A percentile compares a stretch with the other conserved stretches of the same genome.
phyloP scores from a whole-genome alignment of 2,113 vertebrate genomes.

The Ptilonorhynchus violaceus region DNA sequence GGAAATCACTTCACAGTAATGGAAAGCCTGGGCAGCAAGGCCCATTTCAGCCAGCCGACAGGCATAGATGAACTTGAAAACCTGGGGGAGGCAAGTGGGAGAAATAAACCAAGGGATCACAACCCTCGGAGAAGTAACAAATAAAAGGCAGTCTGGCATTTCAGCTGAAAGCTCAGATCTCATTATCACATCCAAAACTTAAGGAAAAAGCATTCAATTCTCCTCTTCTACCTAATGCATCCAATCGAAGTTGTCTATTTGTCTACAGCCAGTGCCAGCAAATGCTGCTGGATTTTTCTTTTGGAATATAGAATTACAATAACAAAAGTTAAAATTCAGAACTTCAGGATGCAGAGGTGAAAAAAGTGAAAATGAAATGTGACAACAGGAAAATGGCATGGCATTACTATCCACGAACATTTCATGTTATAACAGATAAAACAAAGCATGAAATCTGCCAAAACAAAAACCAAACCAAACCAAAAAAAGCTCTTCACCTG shows the following conservation, averaged over 20 bases:
- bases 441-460: not conserved
- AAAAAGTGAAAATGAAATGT: not conserved
- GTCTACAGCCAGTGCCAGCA: not conserved
- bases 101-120: not conserved
- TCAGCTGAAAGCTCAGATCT: not conserved
- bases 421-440: not conserved
- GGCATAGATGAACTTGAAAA: constrained; percentile 96
- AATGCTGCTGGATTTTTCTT: not conserved
- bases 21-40: constrained; percentile 91
- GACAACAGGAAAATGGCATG: not conserved
- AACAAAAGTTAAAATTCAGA: not conserved
- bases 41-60: constrained; percentile 92
- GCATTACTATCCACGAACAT: not conserved
- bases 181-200: not conserved
- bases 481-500: constrained; percentile 74
- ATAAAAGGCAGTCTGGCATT: not conserved
- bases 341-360: not conserved
- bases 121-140: not conserved
- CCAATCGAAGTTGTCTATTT: not conserved
- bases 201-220: not conserved
- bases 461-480: not conserved
- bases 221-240: not conserved
- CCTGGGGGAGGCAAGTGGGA: constrained; percentile 66
- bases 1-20: constrained; percentile 97
- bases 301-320: not conserved